Base-by-base conservation (phyloP, 2,888 invertebrate species). In the Thereva unica region DNA sequence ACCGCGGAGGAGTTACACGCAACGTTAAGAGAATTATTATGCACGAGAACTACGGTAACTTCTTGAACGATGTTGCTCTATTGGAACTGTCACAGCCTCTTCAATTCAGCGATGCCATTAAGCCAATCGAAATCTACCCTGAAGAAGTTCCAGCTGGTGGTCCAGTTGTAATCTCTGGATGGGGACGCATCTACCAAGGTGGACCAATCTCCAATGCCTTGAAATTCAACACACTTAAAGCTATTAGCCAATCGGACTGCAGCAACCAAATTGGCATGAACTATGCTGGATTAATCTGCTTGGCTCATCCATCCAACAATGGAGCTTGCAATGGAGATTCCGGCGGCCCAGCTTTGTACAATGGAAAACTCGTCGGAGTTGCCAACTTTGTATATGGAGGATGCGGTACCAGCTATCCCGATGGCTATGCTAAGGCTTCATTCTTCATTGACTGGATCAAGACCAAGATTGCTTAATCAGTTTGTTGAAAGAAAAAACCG, bases 291-390 rank as follows among this genome's bases (percentile, higher is more conserved):
- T 55, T 80, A 23, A 66, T 80, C n/a, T 80, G 79, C 52, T 70
- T 79, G 64, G 72, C 67, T 4, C 76, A 77, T 54, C 44, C 54
- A 10, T 5, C 45, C 0, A 68, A 69, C 5, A 70, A 72, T 34
- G 79, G 80, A 4, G 74, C 75, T 3, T 80, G 80, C 64, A 69
- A 71, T 12, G 78, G 78, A 4, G 79, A 80, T 64, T 78, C 76
- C 3, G 80, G 79, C 7, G 78, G 78, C 44, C 79, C 79, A 57
- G 78, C 78, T 6, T 71, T 75, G 2, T 76, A 75, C 56, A 66
- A 75, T 0, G 70, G 74, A 1, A 70, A 76, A 64, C 67, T 80
- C 12, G 78, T 79, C 35, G 79, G 75, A 67, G 73, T 78, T 38
- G 78, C 75, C 52, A 72, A 73, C 67, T 80, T 80, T 72, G 74